phyloP scores from a whole-genome alignment of 2,797 vertebrate genomes.

The Cichlasoma orientale region DNA sequence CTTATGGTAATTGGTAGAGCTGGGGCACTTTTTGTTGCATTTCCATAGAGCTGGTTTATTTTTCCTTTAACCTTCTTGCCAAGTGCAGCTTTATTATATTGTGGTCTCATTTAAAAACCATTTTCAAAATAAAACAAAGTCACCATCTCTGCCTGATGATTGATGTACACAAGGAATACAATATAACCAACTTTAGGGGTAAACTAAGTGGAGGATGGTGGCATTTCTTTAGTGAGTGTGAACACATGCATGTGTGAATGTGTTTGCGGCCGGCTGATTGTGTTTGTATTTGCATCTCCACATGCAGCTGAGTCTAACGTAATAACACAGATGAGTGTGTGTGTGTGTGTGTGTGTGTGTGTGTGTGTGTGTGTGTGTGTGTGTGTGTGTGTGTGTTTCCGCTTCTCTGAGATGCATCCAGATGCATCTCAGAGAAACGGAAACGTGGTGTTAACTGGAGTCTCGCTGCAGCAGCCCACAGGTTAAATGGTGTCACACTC shows the following conservation, averaged over 20 bases:
- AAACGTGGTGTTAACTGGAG: constrained; percentile 74
- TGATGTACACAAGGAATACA: constrained; percentile 20
- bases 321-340: constrained; percentile 30
- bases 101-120: constrained; percentile 27
- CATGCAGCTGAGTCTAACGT: constrained; percentile 41
- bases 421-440: constrained; percentile 72
- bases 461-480: constrained; percentile 60
- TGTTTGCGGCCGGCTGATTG: background rate
- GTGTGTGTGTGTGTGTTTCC: constrained; percentile 15
- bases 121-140: constrained; percentile 23
- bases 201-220: background rate
- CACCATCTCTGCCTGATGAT: constrained; percentile 14
- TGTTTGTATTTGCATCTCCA: constrained; percentile 50
- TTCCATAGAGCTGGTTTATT: constrained; percentile 8
- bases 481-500: constrained; percentile 78
- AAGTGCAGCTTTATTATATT: constrained; percentile 23
- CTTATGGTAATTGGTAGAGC: background rate
- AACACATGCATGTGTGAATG: background rate
- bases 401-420: constrained; percentile 48
- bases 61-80: constrained; percentile 8
- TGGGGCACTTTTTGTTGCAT: background rate
- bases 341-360: constrained; percentile 15
- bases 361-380: background rate
- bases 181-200: background rate
- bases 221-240: background rate